These are phyloP conservation scores for Saimiri boliviensis DNA, from an alignment of 2,113 vertebrate species.

Conservation along the genomic window DNA sequence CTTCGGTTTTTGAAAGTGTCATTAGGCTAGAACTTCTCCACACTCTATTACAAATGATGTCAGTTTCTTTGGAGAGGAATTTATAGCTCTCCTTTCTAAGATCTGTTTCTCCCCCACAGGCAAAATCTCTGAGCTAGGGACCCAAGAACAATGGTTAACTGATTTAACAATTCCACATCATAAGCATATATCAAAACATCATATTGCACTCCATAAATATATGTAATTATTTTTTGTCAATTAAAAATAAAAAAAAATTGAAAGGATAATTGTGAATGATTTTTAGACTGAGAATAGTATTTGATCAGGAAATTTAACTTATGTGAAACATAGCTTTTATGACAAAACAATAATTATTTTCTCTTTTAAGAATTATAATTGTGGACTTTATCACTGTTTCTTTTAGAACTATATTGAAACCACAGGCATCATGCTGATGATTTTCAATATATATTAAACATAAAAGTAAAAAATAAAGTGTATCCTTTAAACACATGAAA, in stretches of 20 bases:
- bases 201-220: neutral
- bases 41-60: neutral
- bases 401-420: constrained; percentile 10
- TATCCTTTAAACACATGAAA: neutral
- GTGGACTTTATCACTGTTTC: neutral
- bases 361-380: constrained; percentile 17
- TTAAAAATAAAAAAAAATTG: neutral
- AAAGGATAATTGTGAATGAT: neutral
- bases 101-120: neutral
- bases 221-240: neutral
- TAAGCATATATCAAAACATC: neutral
- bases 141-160: neutral
- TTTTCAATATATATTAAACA: neutral
- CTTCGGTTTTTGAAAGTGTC: neutral
- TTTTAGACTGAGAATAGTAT: neutral
- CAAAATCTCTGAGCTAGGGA: neutral
- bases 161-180: neutral
- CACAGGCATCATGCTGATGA: neutral
- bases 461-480: neutral
- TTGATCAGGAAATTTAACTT: neutral
- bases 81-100: neutral
- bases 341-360: neutral
- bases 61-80: neutral
- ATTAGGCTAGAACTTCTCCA: neutral
- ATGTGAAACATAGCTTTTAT: neutral